phyloP scores from a whole-genome alignment of 2,113 vertebrate genomes.

The Crotalus horridus region DNA sequence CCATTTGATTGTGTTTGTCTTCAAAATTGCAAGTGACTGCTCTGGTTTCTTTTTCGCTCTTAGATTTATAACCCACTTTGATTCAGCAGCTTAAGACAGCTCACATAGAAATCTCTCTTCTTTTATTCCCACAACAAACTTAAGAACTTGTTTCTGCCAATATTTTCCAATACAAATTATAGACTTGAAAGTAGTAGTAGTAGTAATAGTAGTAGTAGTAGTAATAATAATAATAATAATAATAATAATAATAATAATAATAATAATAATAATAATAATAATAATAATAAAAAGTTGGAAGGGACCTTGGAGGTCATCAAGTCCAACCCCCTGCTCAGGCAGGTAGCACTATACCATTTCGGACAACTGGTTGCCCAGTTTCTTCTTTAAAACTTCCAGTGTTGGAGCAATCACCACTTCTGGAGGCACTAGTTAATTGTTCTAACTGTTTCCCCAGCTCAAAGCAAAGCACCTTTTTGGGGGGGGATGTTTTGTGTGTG shows the following conservation, averaged over 20 bases:
- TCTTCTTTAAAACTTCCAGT: too few relatives aligned
- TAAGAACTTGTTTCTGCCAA: not conserved
- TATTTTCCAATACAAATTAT: not conserved
- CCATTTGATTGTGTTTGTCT: not conserved
- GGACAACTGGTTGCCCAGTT: too few relatives aligned
- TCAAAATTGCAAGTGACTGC: not conserved
- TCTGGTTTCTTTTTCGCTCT: not conserved
- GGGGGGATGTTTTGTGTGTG: not conserved
- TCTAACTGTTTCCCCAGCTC: not conserved
- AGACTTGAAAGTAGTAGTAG: not conserved
- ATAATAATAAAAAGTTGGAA: too few relatives aligned
- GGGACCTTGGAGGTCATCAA: too few relatives aligned
- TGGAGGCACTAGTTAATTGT: too few relatives aligned
- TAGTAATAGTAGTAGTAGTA: too few relatives aligned
- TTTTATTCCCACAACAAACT: not conserved
- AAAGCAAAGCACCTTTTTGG: not conserved
- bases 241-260: too few relatives aligned
- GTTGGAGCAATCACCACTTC: too few relatives aligned
- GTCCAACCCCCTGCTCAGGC: too few relatives aligned
- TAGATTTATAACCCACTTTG: not conserved
- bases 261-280: too few relatives aligned
- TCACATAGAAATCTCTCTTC: not conserved
- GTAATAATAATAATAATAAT: too few relatives aligned
- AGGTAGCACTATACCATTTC: too few relatives aligned
- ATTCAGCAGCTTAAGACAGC: not conserved